A percentile compares a stretch with the other conserved stretches of the same genome.
These are phyloP conservation scores for Bergia sp. DNA, from an alignment of 92 coral and sea anemone genomes.

Conservation along the genomic window DNA sequence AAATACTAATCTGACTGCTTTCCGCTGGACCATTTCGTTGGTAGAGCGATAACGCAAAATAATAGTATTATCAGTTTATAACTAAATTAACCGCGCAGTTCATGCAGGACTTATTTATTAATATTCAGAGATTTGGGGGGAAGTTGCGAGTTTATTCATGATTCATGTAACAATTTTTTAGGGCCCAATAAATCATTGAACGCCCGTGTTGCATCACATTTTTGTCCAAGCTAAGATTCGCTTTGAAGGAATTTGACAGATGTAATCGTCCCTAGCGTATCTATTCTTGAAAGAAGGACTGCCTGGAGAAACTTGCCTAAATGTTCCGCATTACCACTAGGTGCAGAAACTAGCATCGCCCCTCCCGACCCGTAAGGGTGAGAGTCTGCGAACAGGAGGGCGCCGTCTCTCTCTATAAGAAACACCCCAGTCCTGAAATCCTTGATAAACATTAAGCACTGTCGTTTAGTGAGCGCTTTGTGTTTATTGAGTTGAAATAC, in stretches of 20 bases:
- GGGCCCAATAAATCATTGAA: neutral
- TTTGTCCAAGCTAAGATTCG: neutral
- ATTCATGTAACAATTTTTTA: too few relatives aligned
- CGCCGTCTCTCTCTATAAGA: slow-evolving; percentile 48
- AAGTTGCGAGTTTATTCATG: too few relatives aligned
- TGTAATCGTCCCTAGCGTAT: slow-evolving; percentile 38
- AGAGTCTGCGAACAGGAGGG: slow-evolving; percentile 61
- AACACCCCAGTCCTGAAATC: slow-evolving; percentile 64
- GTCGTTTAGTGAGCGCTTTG: slow-evolving; percentile 11
- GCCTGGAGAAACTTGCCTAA: slow-evolving; percentile 44
- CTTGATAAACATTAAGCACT: slow-evolving; percentile 53
- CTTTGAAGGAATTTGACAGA: slow-evolving; percentile 13
- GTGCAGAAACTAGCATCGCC: slow-evolving; percentile 49
- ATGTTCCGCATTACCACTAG: slow-evolving; percentile 9
- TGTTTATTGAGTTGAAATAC: slow-evolving; percentile 48
- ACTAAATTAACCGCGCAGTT: too few relatives aligned
- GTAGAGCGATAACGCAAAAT: too few relatives aligned
- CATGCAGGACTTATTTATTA: too few relatives aligned
- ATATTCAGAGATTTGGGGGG: too few relatives aligned
- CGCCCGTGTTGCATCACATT: neutral
- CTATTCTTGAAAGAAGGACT: slow-evolving; percentile 33
- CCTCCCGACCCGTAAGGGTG: slow-evolving; percentile 68
- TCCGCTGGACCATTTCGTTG: too few relatives aligned
- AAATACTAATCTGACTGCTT: too few relatives aligned
- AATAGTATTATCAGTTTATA: too few relatives aligned